phyloP scores from a whole-genome alignment of 2,113 vertebrate species.

The Chloropsis hardwickii region DNA sequence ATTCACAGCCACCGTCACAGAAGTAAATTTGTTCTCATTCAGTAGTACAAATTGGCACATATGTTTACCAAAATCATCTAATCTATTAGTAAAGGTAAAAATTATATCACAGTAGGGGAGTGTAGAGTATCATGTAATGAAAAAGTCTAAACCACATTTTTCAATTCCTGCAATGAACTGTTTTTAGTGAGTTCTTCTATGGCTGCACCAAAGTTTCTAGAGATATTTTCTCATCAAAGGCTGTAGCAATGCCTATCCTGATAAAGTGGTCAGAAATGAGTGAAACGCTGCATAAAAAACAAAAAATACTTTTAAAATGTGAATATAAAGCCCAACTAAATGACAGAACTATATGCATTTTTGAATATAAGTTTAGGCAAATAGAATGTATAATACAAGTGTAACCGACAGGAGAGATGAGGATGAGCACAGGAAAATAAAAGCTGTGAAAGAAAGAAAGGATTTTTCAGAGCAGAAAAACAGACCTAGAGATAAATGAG shows the following conservation, averaged over 20 bases:
- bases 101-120: background rate
- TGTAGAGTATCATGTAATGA: background rate
- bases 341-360: background rate
- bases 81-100: background rate
- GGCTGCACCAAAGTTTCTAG: background rate
- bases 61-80: background rate
- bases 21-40: background rate
- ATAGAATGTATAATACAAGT: background rate
- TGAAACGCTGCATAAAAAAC: background rate
- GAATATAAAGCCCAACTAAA: background rate
- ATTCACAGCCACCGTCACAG: background rate
- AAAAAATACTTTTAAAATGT: background rate
- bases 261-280: background rate
- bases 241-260: background rate
- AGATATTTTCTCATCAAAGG: background rate
- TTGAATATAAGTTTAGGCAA: background rate
- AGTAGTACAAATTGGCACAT: background rate
- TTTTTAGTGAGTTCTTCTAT: background rate
- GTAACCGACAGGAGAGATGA: background rate
- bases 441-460: background rate
- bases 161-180: background rate
- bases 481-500: background rate
- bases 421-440: background rate
- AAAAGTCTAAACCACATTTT: background rate
- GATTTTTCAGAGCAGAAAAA: background rate